Base-by-base conservation (phyloP, 2,113 vertebrate genomes). In the Turdus rufiventris region DNA sequence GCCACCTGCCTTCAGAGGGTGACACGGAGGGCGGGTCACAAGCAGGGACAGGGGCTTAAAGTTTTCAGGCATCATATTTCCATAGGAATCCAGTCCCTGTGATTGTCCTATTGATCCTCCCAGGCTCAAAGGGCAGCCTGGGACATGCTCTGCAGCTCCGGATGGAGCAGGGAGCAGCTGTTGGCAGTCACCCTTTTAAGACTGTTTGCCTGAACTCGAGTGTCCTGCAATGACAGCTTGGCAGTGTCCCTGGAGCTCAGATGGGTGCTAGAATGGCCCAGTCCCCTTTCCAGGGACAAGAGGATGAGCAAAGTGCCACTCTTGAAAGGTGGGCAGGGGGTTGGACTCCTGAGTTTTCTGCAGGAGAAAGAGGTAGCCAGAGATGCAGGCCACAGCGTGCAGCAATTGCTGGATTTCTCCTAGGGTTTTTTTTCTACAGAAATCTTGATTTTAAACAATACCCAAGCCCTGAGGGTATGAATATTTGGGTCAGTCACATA, bases 1-100 rank as follows among this genome's bases (percentile, higher is more conserved):
- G 29, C 47, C 1, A 0, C 28, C 28, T 45, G 31, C 45, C n/a
- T 53, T 33, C 0, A 0, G 0, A 5, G 10, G 34, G 56, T 14
- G 47, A n/a, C 0, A 6, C 23, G 16, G 34, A 1, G 2, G 9
- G 13, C 16, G 36, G 3, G 25, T 36, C n/a, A 57, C 50, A 47
- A 67, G 47, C 5, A 5, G 68, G 16, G 26, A 63, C 14, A 25
- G 43, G n/a, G 4, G 0, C 34, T 61, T 81, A 10, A 51, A 77
- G 29, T 58, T 68, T 40, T 20, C 23, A 34, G 11, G 17, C n/a
- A 24, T 80, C 9, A 3, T 42, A 83, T 85, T 40, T 60, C 70
- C 20, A 1, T 56, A 51, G 25, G 36, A 72, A 68, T 60, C 57
- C 1, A 0, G 9, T 15, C 51, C 8, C 54, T 65, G 19, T 33